Base-by-base conservation (phyloP, 2,888 invertebrate species). In the Lymantria dispar region DNA sequence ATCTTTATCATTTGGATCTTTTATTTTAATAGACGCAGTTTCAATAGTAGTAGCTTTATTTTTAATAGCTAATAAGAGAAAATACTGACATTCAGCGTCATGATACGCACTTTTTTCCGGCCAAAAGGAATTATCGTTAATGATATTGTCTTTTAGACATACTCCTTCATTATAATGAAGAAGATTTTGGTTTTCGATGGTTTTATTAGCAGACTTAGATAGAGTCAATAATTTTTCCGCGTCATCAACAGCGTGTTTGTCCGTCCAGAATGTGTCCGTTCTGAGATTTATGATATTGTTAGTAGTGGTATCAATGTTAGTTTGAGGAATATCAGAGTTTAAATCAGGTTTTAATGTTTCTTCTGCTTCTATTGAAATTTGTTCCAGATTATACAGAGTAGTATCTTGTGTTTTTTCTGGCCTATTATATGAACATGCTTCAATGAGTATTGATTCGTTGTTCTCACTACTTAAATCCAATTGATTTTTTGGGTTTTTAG, bases 31-130 rank as follows among this genome's bases (percentile, higher is more conserved):
- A 53, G 73, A 73, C 33, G 68, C 54, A 50, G 68, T 54, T 8
- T 33, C 10, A 37, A 60, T 72, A 60, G 74, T 78, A 65, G 62
- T 69, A 58, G 62, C 62, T 83, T 81, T 91, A 36, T 76, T 65
- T 72, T 86, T 82, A 54, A 81, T 85, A 51, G 93, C 93, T 64
- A 94, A 74, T 51, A 74, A 76, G 40, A 92, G 83, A 71, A 94
- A 93, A 75, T 93, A 93, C 60, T 91, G 84, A 63, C 92, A 92
- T 85, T 95, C 95, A 37, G 94, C 94, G 65, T 95, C 94, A 64
- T 94, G 93, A 70, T 94, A 95, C 14, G 91, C 62, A 65, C 89
- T 83, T 77, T 94, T 94, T 47, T 93, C 91, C 3, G 87, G 74
- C 94, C 94, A 95, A 70, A 94, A 94, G 8, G 92, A 83, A 56